phyloP scores from a whole-genome alignment of 2,113 vertebrate genomes.

The Cryptomyrus ogoouensis region DNA sequence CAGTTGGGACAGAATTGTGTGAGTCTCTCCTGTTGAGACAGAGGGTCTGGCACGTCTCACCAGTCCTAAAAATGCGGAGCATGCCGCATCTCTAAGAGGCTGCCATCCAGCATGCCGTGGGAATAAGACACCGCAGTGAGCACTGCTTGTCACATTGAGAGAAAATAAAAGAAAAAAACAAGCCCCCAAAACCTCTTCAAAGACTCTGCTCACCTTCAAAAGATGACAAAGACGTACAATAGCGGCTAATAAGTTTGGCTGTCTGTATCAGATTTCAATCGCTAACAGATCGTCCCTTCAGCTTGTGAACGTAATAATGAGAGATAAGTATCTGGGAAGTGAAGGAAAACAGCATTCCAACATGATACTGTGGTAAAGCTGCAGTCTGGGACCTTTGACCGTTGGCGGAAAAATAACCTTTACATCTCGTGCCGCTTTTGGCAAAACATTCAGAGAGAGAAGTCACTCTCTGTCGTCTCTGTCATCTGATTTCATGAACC shows the following conservation, averaged over 20 bases:
- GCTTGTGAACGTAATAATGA: not conserved
- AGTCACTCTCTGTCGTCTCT: not conserved
- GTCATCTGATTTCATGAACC: conserved; percentile 3
- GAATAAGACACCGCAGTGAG: not conserved
- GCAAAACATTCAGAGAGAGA: not conserved
- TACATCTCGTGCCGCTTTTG: not conserved
- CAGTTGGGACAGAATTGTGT: not conserved
- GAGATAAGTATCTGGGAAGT: not conserved
- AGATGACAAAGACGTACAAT: conserved; percentile 5
- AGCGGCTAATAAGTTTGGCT: conserved; percentile 37
- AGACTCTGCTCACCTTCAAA: not conserved
- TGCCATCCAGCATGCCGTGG: not conserved
- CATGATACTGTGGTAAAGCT: not conserved
- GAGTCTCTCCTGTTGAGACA: not conserved
- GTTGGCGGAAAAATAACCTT: not conserved
- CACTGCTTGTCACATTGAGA: not conserved
- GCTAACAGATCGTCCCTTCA: not conserved
- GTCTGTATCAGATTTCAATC: not conserved
- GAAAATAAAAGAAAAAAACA: not conserved
- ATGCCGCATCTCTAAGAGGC: too few species aligned
- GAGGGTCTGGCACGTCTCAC: not conserved
- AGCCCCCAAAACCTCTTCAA: not conserved
- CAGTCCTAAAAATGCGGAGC: not conserved
- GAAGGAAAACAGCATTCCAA: not conserved
- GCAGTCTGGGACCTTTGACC: not conserved